Conservation (phyloP, 2,113 vertebrate genomes). For the Toxostoma redivivum region DNA sequence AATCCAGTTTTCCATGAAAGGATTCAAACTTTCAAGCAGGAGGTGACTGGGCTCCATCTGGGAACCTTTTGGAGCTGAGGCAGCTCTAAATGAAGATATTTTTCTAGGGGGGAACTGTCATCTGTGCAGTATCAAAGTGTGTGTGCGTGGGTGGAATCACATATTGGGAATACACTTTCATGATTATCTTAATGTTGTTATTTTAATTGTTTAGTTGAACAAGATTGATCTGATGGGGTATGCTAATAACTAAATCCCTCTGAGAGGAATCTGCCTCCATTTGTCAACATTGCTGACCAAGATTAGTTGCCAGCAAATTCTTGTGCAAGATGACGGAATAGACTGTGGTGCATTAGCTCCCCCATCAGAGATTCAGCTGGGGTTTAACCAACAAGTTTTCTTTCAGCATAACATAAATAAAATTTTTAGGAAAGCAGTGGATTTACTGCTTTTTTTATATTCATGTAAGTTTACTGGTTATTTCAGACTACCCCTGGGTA, state of each 20-base stretch:
- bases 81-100: neutral
- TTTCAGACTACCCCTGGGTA: neutral
- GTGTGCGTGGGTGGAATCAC: neutral
- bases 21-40: neutral
- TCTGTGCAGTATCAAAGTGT: neutral
- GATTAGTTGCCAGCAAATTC: neutral
- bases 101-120: neutral
- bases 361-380: neutral
- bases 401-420: neutral
- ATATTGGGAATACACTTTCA: neutral
- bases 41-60: neutral
- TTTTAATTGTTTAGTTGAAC: conserved; percentile 44
- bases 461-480: neutral
- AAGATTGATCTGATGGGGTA: conserved; percentile 7
- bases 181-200: conserved; percentile 15
- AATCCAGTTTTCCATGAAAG: conserved; percentile 1
- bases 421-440: neutral
- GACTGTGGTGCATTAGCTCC: neutral
- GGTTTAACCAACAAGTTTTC: neutral
- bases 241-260: neutral
- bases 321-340: neutral
- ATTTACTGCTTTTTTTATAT: neutral
- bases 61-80: neutral
- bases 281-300: neutral
- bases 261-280: neutral